Conservation (phyloP, 2,113 vertebrate species). For the Halichoeres trimaculatus region DNA sequence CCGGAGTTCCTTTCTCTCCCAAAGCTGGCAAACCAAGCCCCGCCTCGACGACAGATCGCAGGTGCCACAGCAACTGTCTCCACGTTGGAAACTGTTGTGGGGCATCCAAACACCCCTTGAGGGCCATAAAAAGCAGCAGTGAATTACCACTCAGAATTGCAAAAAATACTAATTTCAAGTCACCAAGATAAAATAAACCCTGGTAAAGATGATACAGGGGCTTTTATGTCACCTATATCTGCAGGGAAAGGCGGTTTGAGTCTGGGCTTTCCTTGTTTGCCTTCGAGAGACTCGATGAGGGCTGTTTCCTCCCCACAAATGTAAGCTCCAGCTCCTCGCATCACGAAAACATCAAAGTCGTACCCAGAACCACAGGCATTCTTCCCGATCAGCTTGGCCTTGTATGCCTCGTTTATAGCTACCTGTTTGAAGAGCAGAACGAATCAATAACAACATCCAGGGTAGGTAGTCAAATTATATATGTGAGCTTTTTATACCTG, state of each 20-base stretch:
- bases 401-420: conserved; percentile 93
- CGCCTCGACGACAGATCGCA: conserved; percentile 95
- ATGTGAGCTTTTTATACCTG: conserved; percentile 73
- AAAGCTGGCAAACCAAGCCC: conserved; percentile 91
- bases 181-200: not conserved
- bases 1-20: conserved; percentile 96
- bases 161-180: not conserved
- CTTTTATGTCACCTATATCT: conserved; percentile 84
- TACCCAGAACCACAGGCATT: conserved; percentile 91
- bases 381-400: conserved; percentile 90
- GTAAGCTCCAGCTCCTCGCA: conserved; percentile 94
- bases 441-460: conserved; percentile 4
- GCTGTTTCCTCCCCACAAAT: conserved; percentile 99
- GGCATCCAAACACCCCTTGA: conserved; percentile 94
- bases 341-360: conserved; percentile 95
- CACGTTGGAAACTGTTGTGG: conserved; percentile 96
- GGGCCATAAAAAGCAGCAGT: not conserved
- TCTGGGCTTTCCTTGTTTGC: conserved; percentile 97
- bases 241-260: conserved; percentile 97
- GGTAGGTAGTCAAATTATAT: not conserved
- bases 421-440: conserved; percentile 66
- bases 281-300: conserved; percentile 96
- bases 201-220: not conserved
- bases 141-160: not conserved
- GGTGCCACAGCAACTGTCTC: conserved; percentile 95